phyloP scores from a whole-genome alignment of 2,797 vertebrate genomes.

The Sebastes melanostomus region DNA sequence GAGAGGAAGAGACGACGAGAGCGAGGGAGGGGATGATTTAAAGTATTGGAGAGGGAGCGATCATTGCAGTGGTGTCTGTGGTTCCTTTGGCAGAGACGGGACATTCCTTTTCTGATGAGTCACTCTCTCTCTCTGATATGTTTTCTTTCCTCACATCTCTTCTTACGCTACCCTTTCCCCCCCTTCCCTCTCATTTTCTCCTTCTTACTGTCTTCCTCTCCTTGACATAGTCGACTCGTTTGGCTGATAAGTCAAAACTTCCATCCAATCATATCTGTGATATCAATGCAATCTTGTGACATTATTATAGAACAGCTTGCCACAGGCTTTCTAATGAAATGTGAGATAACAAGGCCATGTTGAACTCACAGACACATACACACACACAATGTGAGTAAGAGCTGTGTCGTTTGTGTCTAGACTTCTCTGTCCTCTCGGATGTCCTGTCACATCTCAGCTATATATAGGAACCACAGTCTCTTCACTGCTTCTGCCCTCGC shows the following conservation, averaged over 20 bases:
- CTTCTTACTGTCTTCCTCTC: background rate
- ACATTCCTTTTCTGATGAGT: conserved; percentile 79
- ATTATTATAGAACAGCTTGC: conserved; percentile 27
- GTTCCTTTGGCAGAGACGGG: conserved; percentile 70
- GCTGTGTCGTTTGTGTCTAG: conserved; percentile 62
- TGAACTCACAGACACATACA: background rate
- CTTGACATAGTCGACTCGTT: background rate
- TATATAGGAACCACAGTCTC: conserved; percentile 67
- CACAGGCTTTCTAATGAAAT: conserved; percentile 39
- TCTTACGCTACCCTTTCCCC: conserved; percentile 9
- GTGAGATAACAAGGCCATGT: conserved; percentile 52
- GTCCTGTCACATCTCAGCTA: conserved; percentile 75
- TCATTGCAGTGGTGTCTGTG: conserved; percentile 67
- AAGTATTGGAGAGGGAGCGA: conserved; percentile 40
- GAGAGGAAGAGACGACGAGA: conserved; percentile 22
- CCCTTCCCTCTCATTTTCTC: background rate
- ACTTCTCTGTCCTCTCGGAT: conserved; percentile 71
- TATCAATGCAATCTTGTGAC: conserved; percentile 33
- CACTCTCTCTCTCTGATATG: conserved; percentile 58
- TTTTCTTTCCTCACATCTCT: conserved; percentile 49
- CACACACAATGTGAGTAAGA: conserved; percentile 12
- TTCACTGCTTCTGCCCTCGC: conserved; percentile 36
- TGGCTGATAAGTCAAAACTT: background rate
- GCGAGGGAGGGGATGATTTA: conserved; percentile 46
- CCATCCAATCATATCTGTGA: conserved; percentile 13